Percentiles rank a stretch among this genome's conserved stretches.
phyloP scores from a whole-genome alignment of 1,140 invertebrate genomes.

The Tetragonula clypearis region DNA sequence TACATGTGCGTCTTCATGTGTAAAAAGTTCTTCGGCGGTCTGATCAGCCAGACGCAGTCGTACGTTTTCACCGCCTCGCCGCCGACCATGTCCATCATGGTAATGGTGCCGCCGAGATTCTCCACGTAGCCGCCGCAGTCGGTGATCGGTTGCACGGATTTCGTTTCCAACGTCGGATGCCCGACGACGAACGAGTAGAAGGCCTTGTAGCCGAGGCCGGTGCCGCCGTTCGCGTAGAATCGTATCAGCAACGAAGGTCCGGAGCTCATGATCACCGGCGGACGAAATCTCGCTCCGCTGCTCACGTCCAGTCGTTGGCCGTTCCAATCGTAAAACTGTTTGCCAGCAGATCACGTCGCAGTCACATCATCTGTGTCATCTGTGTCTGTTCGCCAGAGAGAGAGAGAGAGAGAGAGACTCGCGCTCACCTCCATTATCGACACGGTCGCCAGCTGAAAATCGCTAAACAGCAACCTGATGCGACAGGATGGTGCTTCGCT shows the following conservation, averaged over 20 bases:
- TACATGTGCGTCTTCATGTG: slow-evolving; percentile 88
- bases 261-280: slow-evolving; percentile 85
- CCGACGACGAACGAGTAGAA: slow-evolving; percentile 85
- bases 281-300: slow-evolving; percentile 86
- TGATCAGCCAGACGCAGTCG: slow-evolving; percentile 89
- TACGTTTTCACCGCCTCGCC: slow-evolving; percentile 84
- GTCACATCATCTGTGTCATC: no score
- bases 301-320: slow-evolving; percentile 86
- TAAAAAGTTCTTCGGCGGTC: slow-evolving; percentile 85
- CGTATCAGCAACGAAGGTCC: slow-evolving; percentile 85
- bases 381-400: no score
- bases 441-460: slow-evolving; percentile 86
- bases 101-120: slow-evolving; percentile 88
- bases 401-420: no score
- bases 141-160: slow-evolving; percentile 83
- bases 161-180: slow-evolving; percentile 79
- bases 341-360: no score
- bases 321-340: slow-evolving; percentile 87
- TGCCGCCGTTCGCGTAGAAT: slow-evolving; percentile 88
- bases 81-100: slow-evolving; percentile 89
- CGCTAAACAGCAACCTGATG: slow-evolving; percentile 86
- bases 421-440: slow-evolving; percentile 86
- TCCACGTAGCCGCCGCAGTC: slow-evolving; percentile 89
- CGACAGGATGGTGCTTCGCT: slow-evolving; percentile 81
- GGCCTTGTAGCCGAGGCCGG: slow-evolving; percentile 87